Percentiles rank a stretch among this genome's conserved stretches.
Conservation (phyloP, 2,113 vertebrate genomes). For the Sinocyclocheilus rhinocerous region DNA sequence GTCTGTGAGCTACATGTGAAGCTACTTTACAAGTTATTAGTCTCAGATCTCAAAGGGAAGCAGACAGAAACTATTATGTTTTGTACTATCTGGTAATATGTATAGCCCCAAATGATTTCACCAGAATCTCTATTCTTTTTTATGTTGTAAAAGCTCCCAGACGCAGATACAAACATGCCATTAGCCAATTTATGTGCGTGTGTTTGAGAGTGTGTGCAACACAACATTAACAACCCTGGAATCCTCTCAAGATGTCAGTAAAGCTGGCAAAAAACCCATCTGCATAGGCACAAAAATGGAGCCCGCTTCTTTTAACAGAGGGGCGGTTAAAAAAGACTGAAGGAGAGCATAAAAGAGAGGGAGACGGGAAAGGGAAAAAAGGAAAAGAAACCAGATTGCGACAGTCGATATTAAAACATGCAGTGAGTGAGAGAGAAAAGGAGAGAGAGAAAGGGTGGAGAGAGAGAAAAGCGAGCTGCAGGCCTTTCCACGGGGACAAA, state of each 20-base stretch:
- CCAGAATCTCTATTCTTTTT: background rate
- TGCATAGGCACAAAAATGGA: constrained; percentile 42
- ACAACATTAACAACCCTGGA: constrained; percentile 3
- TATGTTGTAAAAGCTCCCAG: constrained; percentile 29
- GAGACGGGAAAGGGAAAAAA: constrained; percentile 75
- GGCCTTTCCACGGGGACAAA: constrained; percentile 90
- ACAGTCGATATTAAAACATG: constrained; percentile 91
- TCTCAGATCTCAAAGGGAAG: background rate
- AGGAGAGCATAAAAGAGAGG: constrained; percentile 70
- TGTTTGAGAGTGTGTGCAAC: background rate
- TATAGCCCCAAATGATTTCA: constrained; percentile 23
- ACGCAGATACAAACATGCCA: constrained; percentile 8
- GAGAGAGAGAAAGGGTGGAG: constrained; percentile 1
- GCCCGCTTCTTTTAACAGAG: constrained; percentile 47
- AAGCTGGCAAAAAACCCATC: constrained; percentile 47
- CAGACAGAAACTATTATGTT: background rate
- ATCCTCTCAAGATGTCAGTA: constrained; percentile 43
- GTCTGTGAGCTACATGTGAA: background rate
- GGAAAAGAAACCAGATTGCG: constrained; percentile 80
- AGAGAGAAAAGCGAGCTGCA: constrained; percentile 78
- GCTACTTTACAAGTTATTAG: background rate
- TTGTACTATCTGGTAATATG: constrained; percentile 15
- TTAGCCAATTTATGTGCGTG: background rate
- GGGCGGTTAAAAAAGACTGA: constrained; percentile 70
- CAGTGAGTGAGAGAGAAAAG: constrained; percentile 70